A percentile compares a stretch with the other conserved stretches of the same genome.
phyloP scores from a whole-genome alignment of 1,140 invertebrate species.

The Cryptotermes secundus region DNA sequence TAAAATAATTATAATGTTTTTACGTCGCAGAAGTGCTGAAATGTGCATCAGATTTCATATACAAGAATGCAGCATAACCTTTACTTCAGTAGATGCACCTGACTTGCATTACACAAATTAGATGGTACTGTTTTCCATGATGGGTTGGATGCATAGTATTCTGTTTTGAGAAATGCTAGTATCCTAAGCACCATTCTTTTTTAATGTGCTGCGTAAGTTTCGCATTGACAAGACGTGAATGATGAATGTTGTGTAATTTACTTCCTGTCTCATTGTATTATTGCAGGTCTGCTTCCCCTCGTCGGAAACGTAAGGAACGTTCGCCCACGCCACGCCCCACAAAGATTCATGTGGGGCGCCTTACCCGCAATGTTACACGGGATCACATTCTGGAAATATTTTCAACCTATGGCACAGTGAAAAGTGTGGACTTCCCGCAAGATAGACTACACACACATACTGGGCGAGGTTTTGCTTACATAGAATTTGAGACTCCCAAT shows the following conservation, averaged over 20 bases:
- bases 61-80: too few relatives aligned
- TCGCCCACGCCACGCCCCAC: constrained; percentile 83
- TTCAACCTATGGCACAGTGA: constrained; percentile 85
- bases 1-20: too few relatives aligned
- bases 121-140: too few relatives aligned
- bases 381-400: constrained; percentile 97
- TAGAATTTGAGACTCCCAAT: constrained; percentile 90
- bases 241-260: not conserved
- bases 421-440: constrained; percentile 83
- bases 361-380: constrained; percentile 90
- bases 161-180: too few relatives aligned
- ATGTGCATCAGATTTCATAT: too few relatives aligned
- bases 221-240: too few relatives aligned
- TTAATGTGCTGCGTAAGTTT: too few relatives aligned
- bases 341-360: constrained; percentile 88
- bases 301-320: constrained; percentile 66
- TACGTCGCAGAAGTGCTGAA: too few relatives aligned
- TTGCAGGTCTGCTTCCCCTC: constrained; percentile 53
- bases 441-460: constrained; percentile 85
- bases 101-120: too few relatives aligned
- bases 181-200: too few relatives aligned
- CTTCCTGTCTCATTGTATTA: constrained; percentile 36
- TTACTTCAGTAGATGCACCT: too few relatives aligned
- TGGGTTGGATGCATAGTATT: too few relatives aligned
- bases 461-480: constrained; percentile 88